Conservation (phyloP, 2,797 vertebrate genomes). For the Aeoliscus strigatus region DNA sequence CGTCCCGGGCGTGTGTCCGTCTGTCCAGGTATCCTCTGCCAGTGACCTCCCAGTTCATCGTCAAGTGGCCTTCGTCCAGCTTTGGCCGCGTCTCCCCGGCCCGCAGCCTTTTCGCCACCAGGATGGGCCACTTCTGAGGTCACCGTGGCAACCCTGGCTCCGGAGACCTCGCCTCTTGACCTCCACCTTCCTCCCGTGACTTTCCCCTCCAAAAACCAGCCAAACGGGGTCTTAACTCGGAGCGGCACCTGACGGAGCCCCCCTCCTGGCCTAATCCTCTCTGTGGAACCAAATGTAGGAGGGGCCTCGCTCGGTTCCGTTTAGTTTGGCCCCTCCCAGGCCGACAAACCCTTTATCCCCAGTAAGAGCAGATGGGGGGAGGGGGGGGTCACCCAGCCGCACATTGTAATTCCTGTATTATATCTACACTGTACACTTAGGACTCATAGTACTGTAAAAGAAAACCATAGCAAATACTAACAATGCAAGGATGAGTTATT, state of each 20-base stretch:
- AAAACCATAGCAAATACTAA: constrained; percentile 53
- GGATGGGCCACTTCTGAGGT: constrained; percentile 85
- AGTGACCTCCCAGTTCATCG: constrained; percentile 90
- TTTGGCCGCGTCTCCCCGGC: constrained; percentile 81
- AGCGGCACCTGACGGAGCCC: constrained; percentile 36
- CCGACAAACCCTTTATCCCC: constrained; percentile 41
- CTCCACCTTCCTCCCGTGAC: constrained; percentile 31
- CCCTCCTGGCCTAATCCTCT: constrained; percentile 24
- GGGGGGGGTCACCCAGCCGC: constrained; percentile 34
- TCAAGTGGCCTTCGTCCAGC: constrained; percentile 87
- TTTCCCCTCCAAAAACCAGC: constrained; percentile 41
- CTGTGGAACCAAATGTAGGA: constrained; percentile 22
- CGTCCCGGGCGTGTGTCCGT: constrained; percentile 61
- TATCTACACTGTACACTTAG: constrained; percentile 66
- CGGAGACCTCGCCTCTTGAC: constrained; percentile 52
- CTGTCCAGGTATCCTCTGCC: constrained; percentile 92
- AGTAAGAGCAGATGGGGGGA: constrained; percentile 47
- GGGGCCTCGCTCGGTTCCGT: too few relatives aligned
- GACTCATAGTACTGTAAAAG: constrained; percentile 74
- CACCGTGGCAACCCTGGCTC: constrained; percentile 53
- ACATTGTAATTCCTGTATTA: constrained; percentile 64
- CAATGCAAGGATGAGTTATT: constrained; percentile 73
- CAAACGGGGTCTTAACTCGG: constrained; percentile 46
- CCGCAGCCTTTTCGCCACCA: constrained; percentile 84
- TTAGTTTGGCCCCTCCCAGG: constrained; percentile 35